Evolutionary conservation across 2,797 vertebrate species (phyloP).

Genomic region (Emydoidea blandingii): DNA sequence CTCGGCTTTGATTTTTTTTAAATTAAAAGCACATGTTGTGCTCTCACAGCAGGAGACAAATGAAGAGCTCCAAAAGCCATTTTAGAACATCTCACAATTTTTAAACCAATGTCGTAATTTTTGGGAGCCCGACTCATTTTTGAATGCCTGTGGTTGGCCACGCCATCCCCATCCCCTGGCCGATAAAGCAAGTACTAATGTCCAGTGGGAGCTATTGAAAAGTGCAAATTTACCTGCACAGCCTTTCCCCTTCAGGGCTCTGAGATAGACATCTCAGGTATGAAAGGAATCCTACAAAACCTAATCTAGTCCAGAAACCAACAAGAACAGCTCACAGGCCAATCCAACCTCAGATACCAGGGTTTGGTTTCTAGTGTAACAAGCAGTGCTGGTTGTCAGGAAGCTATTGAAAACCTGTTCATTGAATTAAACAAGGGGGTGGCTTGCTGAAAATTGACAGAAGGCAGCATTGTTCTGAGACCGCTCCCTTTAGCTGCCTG

Average conservation of each 20-base stretch:
- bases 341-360: neutral
- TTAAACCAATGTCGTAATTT: too few species aligned
- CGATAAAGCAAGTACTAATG: too few species aligned
- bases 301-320: neutral
- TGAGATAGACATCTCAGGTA: rapidly evolving
- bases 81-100: too few species aligned
- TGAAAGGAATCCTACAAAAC: neutral
- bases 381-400: too few species aligned
- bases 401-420: neutral
- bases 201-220: too few species aligned
- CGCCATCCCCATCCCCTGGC: too few species aligned
- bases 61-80: too few species aligned
- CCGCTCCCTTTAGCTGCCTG: neutral
- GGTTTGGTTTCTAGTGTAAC: neutral
- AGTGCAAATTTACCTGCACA: neutral
- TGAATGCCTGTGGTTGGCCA: too few species aligned
- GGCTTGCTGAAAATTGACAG: neutral
- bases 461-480: neutral
- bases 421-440: neutral
- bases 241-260: neutral
- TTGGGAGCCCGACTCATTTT: too few species aligned
- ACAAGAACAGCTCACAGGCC: neutral
- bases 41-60: too few species aligned
- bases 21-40: too few species aligned
- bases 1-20: too few species aligned